phyloP scores from a whole-genome alignment of 2,113 vertebrate genomes.

The Cervus canadensis region DNA sequence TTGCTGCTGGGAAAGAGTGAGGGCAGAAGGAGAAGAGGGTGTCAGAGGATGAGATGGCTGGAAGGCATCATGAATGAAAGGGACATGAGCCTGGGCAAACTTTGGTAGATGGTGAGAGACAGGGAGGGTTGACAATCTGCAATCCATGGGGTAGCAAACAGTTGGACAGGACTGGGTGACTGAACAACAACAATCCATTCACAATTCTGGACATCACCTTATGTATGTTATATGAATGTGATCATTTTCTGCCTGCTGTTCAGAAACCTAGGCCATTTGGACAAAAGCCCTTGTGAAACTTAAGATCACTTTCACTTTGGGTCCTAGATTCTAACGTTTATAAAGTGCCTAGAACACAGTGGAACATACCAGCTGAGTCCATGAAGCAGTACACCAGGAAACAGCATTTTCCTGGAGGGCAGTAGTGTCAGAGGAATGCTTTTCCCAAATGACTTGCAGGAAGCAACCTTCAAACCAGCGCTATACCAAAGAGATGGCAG shows the following conservation, averaged over 20 bases:
- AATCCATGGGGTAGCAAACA: background rate
- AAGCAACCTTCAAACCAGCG: background rate
- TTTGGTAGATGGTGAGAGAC: background rate
- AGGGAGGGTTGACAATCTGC: background rate
- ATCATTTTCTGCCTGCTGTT: background rate
- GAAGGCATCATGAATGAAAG: background rate
- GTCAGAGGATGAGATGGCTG: background rate
- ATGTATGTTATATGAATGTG: background rate
- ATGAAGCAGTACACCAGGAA: background rate
- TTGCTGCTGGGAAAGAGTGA: background rate
- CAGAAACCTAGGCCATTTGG: background rate
- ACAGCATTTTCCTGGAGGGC: background rate
- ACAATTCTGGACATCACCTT: background rate
- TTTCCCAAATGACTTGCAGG: background rate
- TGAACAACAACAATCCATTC: background rate
- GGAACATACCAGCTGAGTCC: background rate
- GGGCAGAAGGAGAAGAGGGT: background rate
- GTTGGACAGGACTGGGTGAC: background rate
- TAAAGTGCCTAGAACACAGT: background rate
- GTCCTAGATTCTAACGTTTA: background rate
- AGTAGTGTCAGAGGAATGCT: background rate
- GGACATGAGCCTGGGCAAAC: background rate
- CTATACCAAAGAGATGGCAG: background rate
- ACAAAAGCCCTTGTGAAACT: background rate
- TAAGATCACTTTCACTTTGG: background rate